phyloP scores from a whole-genome alignment of 2,797 vertebrate genomes.

The Acridotheres tristis region DNA sequence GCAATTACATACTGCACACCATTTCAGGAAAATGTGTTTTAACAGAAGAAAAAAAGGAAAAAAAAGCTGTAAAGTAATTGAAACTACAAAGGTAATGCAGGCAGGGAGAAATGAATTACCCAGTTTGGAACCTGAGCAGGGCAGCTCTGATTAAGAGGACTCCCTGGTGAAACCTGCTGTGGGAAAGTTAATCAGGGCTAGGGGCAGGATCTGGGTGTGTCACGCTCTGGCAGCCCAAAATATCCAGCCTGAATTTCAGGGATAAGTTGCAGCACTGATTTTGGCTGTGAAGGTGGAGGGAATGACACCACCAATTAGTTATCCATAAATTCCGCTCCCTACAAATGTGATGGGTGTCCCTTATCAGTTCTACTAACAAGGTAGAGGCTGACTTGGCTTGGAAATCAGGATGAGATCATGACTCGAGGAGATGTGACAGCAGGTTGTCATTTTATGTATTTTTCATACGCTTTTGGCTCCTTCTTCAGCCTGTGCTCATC shows the following conservation, averaged over 20 bases:
- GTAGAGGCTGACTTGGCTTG: background rate
- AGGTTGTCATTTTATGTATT: background rate
- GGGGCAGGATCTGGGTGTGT: background rate
- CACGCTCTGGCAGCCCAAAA: background rate
- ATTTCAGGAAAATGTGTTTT: background rate
- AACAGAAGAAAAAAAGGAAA: background rate
- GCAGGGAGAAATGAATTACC: constrained; percentile 31
- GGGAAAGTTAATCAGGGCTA: background rate
- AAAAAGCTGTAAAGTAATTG: background rate
- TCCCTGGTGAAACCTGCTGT: background rate
- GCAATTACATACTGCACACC: background rate
- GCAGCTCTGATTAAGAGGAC: constrained; percentile 15
- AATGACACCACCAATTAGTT: background rate
- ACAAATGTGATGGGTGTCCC: background rate
- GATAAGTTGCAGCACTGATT: background rate
- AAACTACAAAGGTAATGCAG: constrained; percentile 16
- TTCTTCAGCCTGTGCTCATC: background rate
- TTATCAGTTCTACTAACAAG: background rate
- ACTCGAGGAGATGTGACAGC: background rate
- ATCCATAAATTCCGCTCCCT: background rate
- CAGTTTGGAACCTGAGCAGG: constrained; percentile 4
- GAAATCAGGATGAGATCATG: background rate
- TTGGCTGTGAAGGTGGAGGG: background rate
- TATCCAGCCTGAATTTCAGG: background rate
- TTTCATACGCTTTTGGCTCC: background rate